A percentile compares a stretch with the other conserved stretches of the same genome.
Conservation (phyloP, 2,797 vertebrate genomes). For the Hafferia zeledoni region DNA sequence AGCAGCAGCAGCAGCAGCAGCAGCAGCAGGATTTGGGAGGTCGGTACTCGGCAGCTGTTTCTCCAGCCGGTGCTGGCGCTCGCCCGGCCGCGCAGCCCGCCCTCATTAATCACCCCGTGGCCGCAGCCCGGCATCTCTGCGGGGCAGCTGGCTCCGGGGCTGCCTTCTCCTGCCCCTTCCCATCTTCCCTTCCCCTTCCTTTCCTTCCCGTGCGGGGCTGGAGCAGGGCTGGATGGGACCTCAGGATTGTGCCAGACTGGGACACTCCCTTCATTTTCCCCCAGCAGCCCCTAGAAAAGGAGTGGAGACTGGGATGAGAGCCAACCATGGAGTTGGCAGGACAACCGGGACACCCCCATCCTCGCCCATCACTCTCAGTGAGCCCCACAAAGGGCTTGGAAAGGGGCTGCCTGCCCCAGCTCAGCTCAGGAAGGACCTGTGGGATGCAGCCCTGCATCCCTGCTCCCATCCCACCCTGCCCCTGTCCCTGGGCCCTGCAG, state of each 20-base stretch:
- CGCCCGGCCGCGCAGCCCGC: background rate
- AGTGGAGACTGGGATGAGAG: background rate
- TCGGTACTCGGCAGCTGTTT: slow-evolving; percentile 17
- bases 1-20: background rate
- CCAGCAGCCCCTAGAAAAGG: background rate
- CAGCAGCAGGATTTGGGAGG: slow-evolving; percentile 30
- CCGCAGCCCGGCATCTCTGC: background rate
- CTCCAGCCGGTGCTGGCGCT: slow-evolving; percentile 8
- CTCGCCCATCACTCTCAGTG: background rate
- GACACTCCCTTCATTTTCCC: background rate
- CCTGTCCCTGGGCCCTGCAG: fast-evolving
- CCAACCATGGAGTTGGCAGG: background rate
- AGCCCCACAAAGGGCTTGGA: background rate
- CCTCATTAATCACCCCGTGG: background rate
- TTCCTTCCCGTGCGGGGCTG: background rate
- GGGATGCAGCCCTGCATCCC: background rate
- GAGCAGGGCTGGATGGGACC: background rate
- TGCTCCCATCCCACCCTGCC: fast-evolving
- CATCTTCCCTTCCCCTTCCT: too few relatives aligned
- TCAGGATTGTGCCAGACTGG: background rate
- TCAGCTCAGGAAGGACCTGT: fast-evolving
- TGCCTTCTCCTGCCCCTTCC: background rate
- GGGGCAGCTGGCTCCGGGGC: background rate
- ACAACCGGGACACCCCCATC: background rate
- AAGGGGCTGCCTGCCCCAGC: background rate